Evolutionary conservation across 2,888 invertebrate species (phyloP).

Genomic region (Volucella bombylans): DNA sequence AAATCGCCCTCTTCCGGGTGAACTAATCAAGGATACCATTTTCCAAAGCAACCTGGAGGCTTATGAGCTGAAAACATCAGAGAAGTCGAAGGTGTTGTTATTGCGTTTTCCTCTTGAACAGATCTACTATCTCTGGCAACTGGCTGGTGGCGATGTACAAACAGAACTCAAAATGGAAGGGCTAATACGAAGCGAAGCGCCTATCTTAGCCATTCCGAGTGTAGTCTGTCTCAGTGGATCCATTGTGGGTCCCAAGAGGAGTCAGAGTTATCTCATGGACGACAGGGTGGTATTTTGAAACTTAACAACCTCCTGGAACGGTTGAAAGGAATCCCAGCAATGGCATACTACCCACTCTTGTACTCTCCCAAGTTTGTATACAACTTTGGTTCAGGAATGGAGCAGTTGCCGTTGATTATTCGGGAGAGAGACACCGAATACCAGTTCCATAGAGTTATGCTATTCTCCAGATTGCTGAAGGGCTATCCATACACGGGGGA

Average conservation of each 20-base stretch:
- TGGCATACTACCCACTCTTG: conserved; percentile 91
- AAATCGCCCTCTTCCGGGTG: conserved; percentile 85
- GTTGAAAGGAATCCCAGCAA: conserved; percentile 89
- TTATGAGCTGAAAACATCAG: conserved; percentile 77
- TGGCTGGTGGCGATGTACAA: conserved; percentile 97
- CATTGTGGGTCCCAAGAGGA: conserved; percentile 90
- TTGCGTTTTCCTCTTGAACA: conserved; percentile 87
- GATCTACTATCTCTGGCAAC: conserved; percentile 96
- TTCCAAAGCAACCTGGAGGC: conserved; percentile 83
- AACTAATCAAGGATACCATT: conserved; percentile 84
- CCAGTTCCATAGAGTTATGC: conserved; percentile 94
- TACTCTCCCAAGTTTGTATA: conserved; percentile 83
- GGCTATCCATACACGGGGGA: conserved; percentile 94
- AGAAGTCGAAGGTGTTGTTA: conserved; percentile 82
- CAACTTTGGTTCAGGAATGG: conserved; percentile 83
- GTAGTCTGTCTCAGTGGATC: conserved; percentile 92
- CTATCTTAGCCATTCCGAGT: conserved; percentile 91
- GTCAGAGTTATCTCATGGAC: conserved; percentile 88
- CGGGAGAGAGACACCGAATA: conserved; percentile 98
- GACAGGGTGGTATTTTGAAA: conserved; percentile 88
- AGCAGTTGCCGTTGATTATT: conserved; percentile 94
- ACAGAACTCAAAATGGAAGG: conserved; percentile 95
- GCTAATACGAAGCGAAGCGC: conserved; percentile 92
- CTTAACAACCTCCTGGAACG: conserved; percentile 88
- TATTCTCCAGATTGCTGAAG: conserved; percentile 92